These are phyloP conservation scores for Eupsilia transversa DNA, from an alignment of 2,888 invertebrate species.

Conservation along the genomic window DNA sequence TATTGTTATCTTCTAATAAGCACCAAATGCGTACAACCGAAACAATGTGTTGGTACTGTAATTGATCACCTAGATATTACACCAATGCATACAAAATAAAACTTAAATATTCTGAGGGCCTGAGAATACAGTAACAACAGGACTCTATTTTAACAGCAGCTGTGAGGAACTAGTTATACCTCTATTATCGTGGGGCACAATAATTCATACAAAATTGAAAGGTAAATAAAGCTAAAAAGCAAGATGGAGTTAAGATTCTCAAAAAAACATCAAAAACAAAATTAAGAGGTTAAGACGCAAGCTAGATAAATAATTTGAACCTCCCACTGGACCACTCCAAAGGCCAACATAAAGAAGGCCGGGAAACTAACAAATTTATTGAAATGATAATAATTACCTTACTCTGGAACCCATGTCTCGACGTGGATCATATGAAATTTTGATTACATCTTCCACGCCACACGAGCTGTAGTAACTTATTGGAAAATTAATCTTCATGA, in stretches of 20 bases:
- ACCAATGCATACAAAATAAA: constrained; percentile 3
- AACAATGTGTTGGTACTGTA: constrained; percentile 13
- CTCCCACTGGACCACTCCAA: constrained; percentile 9
- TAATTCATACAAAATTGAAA: constrained; percentile 50
- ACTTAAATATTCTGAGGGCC: constrained; percentile 9
- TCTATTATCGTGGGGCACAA: constrained; percentile 39
- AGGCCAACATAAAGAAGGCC: not conserved
- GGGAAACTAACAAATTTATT: constrained; percentile 8
- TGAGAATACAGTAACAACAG: constrained; percentile 36
- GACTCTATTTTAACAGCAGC: constrained; percentile 44
- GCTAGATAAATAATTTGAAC: not conserved
- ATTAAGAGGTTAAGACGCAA: not conserved
- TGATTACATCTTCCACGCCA: constrained; percentile 81
- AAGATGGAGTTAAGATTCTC: constrained; percentile 66
- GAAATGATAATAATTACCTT: constrained; percentile 77
- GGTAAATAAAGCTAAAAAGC: constrained; percentile 65
- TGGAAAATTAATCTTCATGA: constrained; percentile 74
- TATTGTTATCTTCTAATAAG: constrained; percentile 46
- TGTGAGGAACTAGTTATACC: constrained; percentile 28
- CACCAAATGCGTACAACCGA: constrained; percentile 22
- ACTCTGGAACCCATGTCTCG: constrained; percentile 89
- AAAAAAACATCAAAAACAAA: constrained; percentile 25
- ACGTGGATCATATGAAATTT: constrained; percentile 82
- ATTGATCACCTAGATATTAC: constrained; percentile 6
- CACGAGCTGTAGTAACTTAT: constrained; percentile 64